Base-by-base conservation (phyloP, 2,888 invertebrate species). In the Heliconius ismenius region DNA sequence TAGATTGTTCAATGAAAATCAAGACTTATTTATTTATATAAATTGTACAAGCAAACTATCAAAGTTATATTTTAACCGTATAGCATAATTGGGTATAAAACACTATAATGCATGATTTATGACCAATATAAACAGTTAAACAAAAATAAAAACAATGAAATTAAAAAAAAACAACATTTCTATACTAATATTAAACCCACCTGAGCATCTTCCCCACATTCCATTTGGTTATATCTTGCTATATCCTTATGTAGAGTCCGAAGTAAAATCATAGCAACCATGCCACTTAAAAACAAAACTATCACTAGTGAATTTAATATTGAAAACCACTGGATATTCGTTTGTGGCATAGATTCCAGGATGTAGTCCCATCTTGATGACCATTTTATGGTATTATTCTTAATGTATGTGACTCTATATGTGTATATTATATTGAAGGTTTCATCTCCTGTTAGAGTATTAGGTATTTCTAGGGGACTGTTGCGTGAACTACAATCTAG, bases 291-390 rank as follows among this genome's bases (percentile, higher is more conserved):
- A 92, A 99, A 99, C 54, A 99, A 93, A 3, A 98, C 98, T 85
- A 99, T 99, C 76, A 99, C 98, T 84, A 99, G 94, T 0, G 99
- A 99, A 91, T 99, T 99, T 80, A 99, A 95, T 86, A 99, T 99
- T 81, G 98, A 99, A 90, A 99, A 99, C 99, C 99, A 99, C 89
- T 99, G 99, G 84, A 99, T 99, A 88, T 99, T 99, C 1, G 99
- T 98, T 89, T 99, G 98, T 0, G 98, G 99, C 97, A 99, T 98
- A 0, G 99, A 98, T 91, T 99, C 98, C 78, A 99, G 94, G 81
- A 99, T 99, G 90, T 99, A 99, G 91, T 99, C 99, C 99, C 99
- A 99, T 86, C 99, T 95, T 0, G 99, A 99, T 0, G 99, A 99
- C 99, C 99, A 99, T 92, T 98, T 99, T 21, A 98, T 97, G 0